phyloP scores from a whole-genome alignment of 1,140 invertebrate genomes.

The Hypothenemus hampei region DNA sequence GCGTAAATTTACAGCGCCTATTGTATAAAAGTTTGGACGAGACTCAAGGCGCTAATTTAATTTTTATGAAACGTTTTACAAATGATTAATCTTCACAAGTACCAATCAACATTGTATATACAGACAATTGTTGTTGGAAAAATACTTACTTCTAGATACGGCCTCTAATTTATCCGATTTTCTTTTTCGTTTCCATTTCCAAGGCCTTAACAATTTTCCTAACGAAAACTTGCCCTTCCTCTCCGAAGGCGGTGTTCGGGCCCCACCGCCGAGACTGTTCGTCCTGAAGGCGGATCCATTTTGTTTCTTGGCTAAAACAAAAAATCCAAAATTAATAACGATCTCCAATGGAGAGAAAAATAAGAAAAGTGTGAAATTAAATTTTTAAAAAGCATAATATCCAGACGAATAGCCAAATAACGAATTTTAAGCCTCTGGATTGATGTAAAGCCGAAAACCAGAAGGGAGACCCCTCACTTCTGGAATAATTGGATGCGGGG shows the following conservation, averaged over 20 bases:
- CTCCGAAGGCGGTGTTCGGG: conserved; percentile 73
- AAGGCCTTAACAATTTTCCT: conserved; percentile 93
- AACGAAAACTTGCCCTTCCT: conserved; percentile 91
- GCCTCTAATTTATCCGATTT: conserved; percentile 97
- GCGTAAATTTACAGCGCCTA: no score
- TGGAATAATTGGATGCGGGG: conserved; percentile 23
- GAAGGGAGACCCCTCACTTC: conserved; percentile 5
- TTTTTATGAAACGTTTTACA: no score
- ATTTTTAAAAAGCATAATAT: no score
- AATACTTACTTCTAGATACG: conserved; percentile 85
- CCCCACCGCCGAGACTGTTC: conserved; percentile 76
- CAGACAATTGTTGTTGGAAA: background rate
- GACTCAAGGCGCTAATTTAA: no score
- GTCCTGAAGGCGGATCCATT: conserved; percentile 84
- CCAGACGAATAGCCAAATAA: no score
- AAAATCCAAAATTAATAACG: conserved; percentile 29
- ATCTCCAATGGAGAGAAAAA: background rate
- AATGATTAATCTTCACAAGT: no score
- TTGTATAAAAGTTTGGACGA: no score
- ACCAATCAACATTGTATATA: no score
- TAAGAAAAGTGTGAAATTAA: background rate
- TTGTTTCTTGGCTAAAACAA: conserved; percentile 83
- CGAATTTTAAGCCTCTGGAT: background rate
- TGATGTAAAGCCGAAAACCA: background rate
- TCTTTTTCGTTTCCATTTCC: conserved; percentile 99